Evolutionary conservation across 2,797 vertebrate genomes (phyloP), one percentile per base, ranked within the genome.

Genomic region (Apogon talboti): DNA sequence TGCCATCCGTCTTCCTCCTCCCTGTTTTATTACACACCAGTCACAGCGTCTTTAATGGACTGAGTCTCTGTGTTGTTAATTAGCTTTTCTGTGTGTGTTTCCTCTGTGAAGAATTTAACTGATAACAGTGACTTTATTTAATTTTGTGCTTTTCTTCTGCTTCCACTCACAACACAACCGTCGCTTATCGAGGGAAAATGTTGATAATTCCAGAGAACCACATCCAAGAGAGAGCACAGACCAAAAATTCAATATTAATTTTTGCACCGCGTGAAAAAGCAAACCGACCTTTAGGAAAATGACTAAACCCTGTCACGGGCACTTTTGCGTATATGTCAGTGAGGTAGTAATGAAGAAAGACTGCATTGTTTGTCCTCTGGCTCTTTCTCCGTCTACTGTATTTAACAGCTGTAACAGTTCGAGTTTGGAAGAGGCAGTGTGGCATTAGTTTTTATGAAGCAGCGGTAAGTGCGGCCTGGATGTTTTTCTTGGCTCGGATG

Each of bases 401-500:
- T 35, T 70, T 45, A 78, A 65, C 56, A 18, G 35, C 49, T 65
- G 15, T 59, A 70, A 52, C 52, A 14, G 63, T 68, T 37, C 43
- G 6, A 68, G 21, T 58, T 41, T 82, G 54, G 50, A 65, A 38
- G 11, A 9, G 28, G 50, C 49, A 59, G 53, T 0, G 19, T 63
- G 64, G 66, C 57, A 61, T 79, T 54, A 3, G 30, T 45, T 68
- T 78, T 83, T 79, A 84, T 64, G 61, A 73, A 61, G 42, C 57
- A 4, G 35, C 18, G 28, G 45, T 52, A 53, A 83, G 41, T 64
- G 62, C 14, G 4, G 67, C 61, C 66, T 69, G 63, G 68, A 76
- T 64, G 79, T 77, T 86, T 82, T 68, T 52, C 67, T 81, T 82
- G 80, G 78, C 76, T 12, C 1, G 3, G 4, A 40, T 0, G 47